phyloP scores from a whole-genome alignment of 2,888 invertebrate species.

The Oxystoma pomonae region DNA sequence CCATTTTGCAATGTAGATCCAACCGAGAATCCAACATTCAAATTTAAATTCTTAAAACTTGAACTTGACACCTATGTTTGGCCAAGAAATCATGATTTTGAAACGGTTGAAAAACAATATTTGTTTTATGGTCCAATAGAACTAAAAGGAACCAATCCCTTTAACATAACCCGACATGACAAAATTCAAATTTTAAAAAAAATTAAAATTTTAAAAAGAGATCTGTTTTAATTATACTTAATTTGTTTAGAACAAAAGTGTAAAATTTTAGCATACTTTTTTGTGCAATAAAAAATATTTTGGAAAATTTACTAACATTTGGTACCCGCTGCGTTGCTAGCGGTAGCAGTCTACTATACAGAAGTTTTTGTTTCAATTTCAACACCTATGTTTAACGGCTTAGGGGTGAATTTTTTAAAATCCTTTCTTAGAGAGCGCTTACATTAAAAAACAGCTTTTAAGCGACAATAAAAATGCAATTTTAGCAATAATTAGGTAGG shows the following conservation, averaged over 20 bases:
- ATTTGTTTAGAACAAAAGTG: background rate
- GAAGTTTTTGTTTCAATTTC: background rate
- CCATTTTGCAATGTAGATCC: background rate
- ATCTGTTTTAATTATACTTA: background rate
- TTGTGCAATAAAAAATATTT: background rate
- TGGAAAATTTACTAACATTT: background rate
- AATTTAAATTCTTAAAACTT: background rate
- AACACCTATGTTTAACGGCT: background rate
- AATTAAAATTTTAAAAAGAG: no score
- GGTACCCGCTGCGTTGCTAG: background rate
- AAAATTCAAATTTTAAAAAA: background rate
- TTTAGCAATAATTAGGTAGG: background rate
- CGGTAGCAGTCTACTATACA: background rate
- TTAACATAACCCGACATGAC: background rate
- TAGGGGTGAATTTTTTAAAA: background rate
- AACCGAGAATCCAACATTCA: background rate
- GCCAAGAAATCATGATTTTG: background rate
- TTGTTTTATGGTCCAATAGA: background rate
- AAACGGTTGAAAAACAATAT: background rate
- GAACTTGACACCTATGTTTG: background rate
- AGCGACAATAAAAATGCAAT: background rate
- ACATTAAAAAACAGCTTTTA: background rate
- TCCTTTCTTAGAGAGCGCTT: background rate
- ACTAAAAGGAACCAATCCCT: background rate
- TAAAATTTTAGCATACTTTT: background rate